phyloP scores from a whole-genome alignment of 2,113 vertebrate species.

The Caloenas nicobarica region DNA sequence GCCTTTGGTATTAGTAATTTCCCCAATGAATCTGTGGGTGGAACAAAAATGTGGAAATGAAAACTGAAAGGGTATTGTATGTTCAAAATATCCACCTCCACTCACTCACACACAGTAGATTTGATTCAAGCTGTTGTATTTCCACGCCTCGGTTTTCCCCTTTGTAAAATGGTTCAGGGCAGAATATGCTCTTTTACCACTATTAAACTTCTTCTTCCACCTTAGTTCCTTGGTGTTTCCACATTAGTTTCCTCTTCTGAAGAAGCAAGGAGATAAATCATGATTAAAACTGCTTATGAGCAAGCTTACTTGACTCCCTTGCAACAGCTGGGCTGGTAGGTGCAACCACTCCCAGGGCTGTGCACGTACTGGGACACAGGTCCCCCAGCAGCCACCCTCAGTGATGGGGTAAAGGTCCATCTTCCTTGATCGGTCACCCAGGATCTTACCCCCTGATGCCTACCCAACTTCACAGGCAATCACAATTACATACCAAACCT shows the following conservation, averaged over 20 bases:
- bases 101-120: not conserved
- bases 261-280: not conserved
- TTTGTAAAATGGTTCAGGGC: not conserved
- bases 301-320: not conserved
- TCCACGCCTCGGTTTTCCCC: not conserved
- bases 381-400: not conserved
- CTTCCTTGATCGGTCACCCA: not conserved
- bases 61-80: slow-evolving; percentile 56
- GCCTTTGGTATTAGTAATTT: slow-evolving; percentile 56
- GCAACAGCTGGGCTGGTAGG: not conserved
- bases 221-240: not conserved
- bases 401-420: rapidly evolving
- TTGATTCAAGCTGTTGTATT: not conserved
- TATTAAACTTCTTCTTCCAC: not conserved
- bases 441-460: not conserved
- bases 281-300: not conserved
- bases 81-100: slow-evolving; percentile 20
- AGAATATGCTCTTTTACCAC: not conserved
- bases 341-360: not conserved
- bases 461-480: not conserved
- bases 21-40: slow-evolving; percentile 36
- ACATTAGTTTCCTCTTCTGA: not conserved
- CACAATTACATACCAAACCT: not conserved
- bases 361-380: rapidly evolving
- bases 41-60: slow-evolving; percentile 67